A percentile compares a stretch with the other conserved stretches of the same genome.
Conservation (phyloP, 2,797 vertebrate species). For the Onychomys arenicola region DNA sequence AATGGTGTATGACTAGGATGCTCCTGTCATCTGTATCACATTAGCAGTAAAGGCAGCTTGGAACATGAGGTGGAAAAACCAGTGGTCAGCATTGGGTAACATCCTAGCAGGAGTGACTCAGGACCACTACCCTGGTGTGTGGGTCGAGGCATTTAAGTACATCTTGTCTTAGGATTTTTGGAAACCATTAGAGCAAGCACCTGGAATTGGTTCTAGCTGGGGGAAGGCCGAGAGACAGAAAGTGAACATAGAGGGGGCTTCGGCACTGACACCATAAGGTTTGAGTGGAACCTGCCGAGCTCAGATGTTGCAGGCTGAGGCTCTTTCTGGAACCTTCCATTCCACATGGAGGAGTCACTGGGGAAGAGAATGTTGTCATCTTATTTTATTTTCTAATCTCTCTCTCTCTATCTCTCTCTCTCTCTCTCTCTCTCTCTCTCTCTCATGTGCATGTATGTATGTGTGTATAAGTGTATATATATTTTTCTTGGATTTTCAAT, state of each 20-base stretch:
- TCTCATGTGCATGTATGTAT: no score
- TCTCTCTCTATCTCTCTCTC: no score
- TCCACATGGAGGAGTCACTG: neutral
- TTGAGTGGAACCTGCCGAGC: neutral
- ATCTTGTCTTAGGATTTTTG: conserved; percentile 59
- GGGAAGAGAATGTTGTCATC: neutral
- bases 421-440: no score
- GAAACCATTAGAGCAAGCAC: neutral
- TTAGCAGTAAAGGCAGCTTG: conserved; percentile 61
- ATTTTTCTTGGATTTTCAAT: neutral
- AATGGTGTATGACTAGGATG: neutral
- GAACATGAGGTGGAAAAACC: conserved; percentile 66
- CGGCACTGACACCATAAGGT: neutral
- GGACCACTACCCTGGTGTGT: neutral
- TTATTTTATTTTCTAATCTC: neutral
- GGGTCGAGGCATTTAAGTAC: conserved; percentile 21
- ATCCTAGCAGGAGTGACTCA: conserved; percentile 61
- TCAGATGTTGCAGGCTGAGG: neutral
- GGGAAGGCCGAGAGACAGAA: neutral
- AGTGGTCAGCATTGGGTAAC: conserved; percentile 68
- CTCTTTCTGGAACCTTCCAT: neutral
- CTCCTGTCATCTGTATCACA: conserved; percentile 58
- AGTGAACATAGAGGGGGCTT: neutral
- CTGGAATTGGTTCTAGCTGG: conserved; percentile 1
- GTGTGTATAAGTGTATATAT: neutral